These are phyloP conservation scores for Callosobruchus maculatus DNA, from an alignment of 2,888 invertebrate genomes.

Conservation along the genomic window DNA sequence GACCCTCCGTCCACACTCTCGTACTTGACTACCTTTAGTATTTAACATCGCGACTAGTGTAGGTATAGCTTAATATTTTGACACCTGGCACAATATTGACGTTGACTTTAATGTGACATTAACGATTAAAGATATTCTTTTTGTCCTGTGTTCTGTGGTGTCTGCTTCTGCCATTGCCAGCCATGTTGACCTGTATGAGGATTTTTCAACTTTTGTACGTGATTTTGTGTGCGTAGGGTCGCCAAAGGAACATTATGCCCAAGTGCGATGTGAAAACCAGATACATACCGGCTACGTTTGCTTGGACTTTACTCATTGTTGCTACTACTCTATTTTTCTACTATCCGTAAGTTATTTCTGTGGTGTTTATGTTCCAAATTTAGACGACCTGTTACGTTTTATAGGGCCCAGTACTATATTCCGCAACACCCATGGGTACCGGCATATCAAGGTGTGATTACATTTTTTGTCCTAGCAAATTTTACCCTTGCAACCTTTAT, in stretches of 20 bases:
- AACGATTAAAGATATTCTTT: not conserved
- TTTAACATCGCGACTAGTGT: too few species aligned
- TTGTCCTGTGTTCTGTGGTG: not conserved
- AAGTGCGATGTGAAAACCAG: conserved; percentile 95
- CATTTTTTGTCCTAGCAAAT: conserved; percentile 97
- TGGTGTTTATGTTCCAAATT: conserved; percentile 33
- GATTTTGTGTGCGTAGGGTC: conserved; percentile 37
- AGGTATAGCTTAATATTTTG: too few species aligned
- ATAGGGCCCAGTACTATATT: conserved; percentile 85
- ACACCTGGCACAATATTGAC: not conserved
- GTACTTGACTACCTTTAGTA: too few species aligned
- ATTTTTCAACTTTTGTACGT: conserved; percentile 37
- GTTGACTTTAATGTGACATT: not conserved
- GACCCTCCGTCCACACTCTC: too few species aligned
- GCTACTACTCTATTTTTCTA: conserved; percentile 94
- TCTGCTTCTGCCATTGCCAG: conserved; percentile 27
- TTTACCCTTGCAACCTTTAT: conserved; percentile 98
- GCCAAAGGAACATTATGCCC: conserved; percentile 67
- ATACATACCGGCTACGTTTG: conserved; percentile 97
- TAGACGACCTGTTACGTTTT: conserved; percentile 23
- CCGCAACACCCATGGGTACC: conserved; percentile 84
- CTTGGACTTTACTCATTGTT: conserved; percentile 92
- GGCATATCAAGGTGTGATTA: conserved; percentile 89
- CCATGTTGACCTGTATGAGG: conserved; percentile 48
- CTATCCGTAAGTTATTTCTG: conserved; percentile 84